These are phyloP conservation scores for Pissodes strobi DNA, from an alignment of 1,140 invertebrate species.

Conservation along the genomic window DNA sequence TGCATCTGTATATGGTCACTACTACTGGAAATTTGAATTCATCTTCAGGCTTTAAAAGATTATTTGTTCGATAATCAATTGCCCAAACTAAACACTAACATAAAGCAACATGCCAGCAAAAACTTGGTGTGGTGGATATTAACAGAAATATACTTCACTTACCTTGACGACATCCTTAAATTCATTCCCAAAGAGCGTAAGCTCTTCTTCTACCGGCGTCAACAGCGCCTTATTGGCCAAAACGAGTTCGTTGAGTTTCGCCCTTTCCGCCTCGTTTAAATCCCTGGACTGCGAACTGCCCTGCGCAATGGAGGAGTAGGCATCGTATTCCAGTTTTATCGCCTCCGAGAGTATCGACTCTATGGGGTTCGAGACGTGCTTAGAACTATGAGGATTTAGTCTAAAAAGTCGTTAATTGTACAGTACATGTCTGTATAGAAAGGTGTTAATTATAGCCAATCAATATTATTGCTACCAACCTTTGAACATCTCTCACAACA, in stretches of 20 bases:
- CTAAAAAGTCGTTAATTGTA: conserved; percentile 10
- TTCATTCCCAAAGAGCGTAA: conserved; percentile 52
- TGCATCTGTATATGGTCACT: too few relatives aligned
- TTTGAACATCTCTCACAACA: conserved; percentile 68
- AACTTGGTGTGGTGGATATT: too few relatives aligned
- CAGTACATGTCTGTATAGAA: neutral
- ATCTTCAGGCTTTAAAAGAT: too few relatives aligned
- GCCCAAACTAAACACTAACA: too few relatives aligned
- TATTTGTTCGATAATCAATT: too few relatives aligned
- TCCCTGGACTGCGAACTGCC: conserved; percentile 66
- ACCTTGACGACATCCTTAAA: conserved; percentile 21
- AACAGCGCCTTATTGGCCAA: conserved; percentile 81
- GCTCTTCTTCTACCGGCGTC: conserved; percentile 80
- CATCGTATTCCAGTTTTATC: conserved; percentile 80
- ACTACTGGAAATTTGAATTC: too few relatives aligned
- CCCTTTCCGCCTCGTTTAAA: conserved; percentile 79
- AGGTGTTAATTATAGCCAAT: too few relatives aligned
- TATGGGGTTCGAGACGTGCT: conserved; percentile 64
- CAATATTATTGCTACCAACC: too few relatives aligned
- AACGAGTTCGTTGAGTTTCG: conserved; percentile 81
- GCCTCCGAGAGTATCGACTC: conserved; percentile 81
- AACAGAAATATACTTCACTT: too few relatives aligned
- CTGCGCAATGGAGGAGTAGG: conserved; percentile 65
- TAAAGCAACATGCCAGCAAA: too few relatives aligned
- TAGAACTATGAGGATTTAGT: conserved; percentile 8